These are phyloP conservation scores for Laticauda laticaudata DNA, from an alignment of 2,113 vertebrate species.

Conservation along the genomic window DNA sequence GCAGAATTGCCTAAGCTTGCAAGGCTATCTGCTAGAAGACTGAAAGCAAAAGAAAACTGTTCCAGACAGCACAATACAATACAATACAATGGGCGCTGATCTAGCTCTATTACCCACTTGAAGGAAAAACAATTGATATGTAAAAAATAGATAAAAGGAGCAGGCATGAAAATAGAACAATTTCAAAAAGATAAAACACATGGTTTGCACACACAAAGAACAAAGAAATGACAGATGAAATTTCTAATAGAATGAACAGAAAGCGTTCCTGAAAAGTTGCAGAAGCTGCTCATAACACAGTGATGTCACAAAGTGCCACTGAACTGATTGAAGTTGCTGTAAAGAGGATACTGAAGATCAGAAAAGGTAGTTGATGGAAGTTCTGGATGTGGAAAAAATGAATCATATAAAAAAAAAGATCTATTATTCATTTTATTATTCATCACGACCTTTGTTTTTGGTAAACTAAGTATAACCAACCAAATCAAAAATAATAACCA, in stretches of 20 bases:
- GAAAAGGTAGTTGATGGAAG: not conserved
- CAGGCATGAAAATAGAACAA: not conserved
- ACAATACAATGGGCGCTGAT: not conserved
- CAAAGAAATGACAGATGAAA: not conserved
- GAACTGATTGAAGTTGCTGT: not conserved
- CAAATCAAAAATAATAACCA: not conserved
- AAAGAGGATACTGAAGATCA: not conserved
- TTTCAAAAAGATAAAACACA: not conserved
- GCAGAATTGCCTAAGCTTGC: not conserved
- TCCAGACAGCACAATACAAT: not conserved
- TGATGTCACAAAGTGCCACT: not conserved
- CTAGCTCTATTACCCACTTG: not conserved
- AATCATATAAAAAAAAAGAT: not conserved
- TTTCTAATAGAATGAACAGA: not conserved
- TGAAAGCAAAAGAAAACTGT: not conserved
- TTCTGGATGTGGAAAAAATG: not conserved
- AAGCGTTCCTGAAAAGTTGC: not conserved
- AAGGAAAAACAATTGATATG: not conserved
- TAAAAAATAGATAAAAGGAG: not conserved
- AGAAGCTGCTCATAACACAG: not conserved
- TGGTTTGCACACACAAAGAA: not conserved
- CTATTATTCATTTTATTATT: not conserved
- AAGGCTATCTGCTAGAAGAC: not conserved
- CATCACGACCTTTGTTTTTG: not conserved
- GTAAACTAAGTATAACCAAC: not conserved